Percentiles rank a stretch among this genome's conserved stretches.
phyloP scores from a whole-genome alignment of 2,888 invertebrate species.

The Spatulosminthurus flaviceps region DNA sequence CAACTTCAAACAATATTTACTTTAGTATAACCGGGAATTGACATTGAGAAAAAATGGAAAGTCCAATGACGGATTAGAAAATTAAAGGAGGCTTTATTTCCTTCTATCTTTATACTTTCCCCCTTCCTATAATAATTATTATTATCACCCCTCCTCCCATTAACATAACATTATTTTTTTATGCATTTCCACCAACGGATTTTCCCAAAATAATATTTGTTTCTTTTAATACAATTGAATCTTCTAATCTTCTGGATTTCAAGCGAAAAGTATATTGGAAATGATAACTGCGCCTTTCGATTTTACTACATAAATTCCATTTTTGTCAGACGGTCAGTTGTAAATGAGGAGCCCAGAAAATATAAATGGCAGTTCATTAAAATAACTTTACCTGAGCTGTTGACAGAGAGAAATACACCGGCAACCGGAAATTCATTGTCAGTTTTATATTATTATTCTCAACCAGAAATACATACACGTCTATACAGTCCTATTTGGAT shows the following conservation, averaged over 20 bases:
- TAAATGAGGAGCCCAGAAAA: background rate
- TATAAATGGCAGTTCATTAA: background rate
- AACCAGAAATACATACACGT: too few species aligned
- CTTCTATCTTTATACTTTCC: background rate
- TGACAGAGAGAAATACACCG: too few species aligned
- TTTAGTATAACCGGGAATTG: too few species aligned
- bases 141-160: background rate
- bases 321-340: background rate
- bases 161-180: too few species aligned
- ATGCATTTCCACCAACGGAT: too few species aligned
- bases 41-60: background rate
- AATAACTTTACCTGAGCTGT: too few species aligned
- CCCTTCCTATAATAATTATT: background rate
- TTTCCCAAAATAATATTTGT: too few species aligned
- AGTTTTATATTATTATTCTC: background rate
- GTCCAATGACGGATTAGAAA: background rate
- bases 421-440: conserved; percentile 18
- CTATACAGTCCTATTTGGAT: background rate
- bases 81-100: background rate
- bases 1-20: background rate
- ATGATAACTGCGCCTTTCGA: too few species aligned
- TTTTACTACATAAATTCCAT: background rate
- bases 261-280: too few species aligned
- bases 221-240: too few species aligned
- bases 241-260: too few species aligned